A percentile compares a stretch with the other conserved stretches of the same genome.
phyloP scores from a whole-genome alignment of 2,888 invertebrate genomes.

The Lepidocyrtinus sp. region DNA sequence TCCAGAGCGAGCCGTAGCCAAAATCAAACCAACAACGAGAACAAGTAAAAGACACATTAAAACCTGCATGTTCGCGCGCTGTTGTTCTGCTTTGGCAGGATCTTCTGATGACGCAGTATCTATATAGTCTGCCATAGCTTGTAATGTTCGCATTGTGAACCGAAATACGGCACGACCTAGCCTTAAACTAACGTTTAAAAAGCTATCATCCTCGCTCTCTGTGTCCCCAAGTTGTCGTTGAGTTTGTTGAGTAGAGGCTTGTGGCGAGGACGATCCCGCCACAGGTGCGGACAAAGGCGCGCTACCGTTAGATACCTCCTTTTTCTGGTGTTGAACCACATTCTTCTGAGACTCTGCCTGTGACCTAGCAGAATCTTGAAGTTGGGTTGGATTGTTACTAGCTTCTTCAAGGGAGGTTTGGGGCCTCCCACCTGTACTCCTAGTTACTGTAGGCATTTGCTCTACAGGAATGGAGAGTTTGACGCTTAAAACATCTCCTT shows the following conservation, averaged over 20 bases:
- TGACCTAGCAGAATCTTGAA: slow-evolving; percentile 39
- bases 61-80: slow-evolving; percentile 78
- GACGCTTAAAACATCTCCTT: slow-evolving; percentile 49
- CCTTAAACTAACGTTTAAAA: slow-evolving; percentile 57
- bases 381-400: slow-evolving; percentile 30
- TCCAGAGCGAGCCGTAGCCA: slow-evolving; percentile 74
- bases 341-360: slow-evolving; percentile 48
- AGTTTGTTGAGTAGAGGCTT: slow-evolving; percentile 1
- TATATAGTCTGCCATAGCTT: slow-evolving; percentile 67
- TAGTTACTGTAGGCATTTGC: slow-evolving; percentile 35
- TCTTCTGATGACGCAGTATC: slow-evolving; percentile 67
- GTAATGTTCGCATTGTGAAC: slow-evolving; percentile 62
- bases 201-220: slow-evolving; percentile 48
- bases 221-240: not conserved
- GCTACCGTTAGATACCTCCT: not conserved
- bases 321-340: slow-evolving; percentile 26
- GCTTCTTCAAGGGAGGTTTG: slow-evolving; percentile 3
- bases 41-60: slow-evolving; percentile 85
- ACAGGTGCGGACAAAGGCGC: not conserved
- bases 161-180: slow-evolving; percentile 65
- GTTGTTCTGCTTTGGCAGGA: slow-evolving; percentile 65
- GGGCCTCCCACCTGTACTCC: not conserved
- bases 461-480: slow-evolving; percentile 56
- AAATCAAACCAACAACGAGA: slow-evolving; percentile 83
- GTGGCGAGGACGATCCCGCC: slow-evolving; percentile 1